These are phyloP conservation scores for Penaeus monodon DNA, from an alignment of 2,888 invertebrate genomes.

Conservation along the genomic window DNA sequence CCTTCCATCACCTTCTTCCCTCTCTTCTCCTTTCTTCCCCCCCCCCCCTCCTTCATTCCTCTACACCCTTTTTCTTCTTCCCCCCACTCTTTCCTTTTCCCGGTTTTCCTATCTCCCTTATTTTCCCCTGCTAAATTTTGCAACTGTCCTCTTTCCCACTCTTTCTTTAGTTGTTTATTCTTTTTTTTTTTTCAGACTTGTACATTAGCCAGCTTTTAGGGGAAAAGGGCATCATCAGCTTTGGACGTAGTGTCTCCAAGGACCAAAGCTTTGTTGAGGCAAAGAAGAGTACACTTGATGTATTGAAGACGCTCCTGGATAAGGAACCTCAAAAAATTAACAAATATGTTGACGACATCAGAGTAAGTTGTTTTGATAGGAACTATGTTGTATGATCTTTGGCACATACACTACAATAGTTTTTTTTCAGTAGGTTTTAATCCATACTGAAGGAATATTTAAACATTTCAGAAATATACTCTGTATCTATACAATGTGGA, in stretches of 20 bases:
- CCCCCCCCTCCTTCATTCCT: not conserved
- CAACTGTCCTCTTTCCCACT: not conserved
- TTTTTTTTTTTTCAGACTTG: slow-evolving; percentile 54
- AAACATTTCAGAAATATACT: slow-evolving; percentile 53
- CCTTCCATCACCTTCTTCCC: not conserved
- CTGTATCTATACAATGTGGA: slow-evolving; percentile 59
- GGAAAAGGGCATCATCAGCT: slow-evolving; percentile 47
- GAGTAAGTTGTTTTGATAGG: slow-evolving; percentile 37
- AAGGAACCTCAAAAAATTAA: slow-evolving; percentile 45
- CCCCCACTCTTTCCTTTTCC: not conserved
- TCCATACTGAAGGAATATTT: slow-evolving; percentile 5
- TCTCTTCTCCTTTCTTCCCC: not conserved
- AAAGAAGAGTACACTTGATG: slow-evolving; percentile 55
- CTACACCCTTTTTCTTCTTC: not conserved
- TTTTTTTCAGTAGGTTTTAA: not conserved
- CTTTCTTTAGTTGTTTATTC: not conserved
- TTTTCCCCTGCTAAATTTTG: not conserved
- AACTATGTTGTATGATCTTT: not conserved
- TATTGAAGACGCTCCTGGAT: slow-evolving; percentile 51
- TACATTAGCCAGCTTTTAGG: slow-evolving; percentile 55
- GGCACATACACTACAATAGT: not conserved
- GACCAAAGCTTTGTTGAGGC: slow-evolving; percentile 44
- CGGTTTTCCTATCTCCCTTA: not conserved
- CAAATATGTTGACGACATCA: slow-evolving; percentile 57
- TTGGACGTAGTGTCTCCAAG: slow-evolving; percentile 36